Percentiles rank a stretch among this genome's conserved stretches.
phyloP scores from a whole-genome alignment of 1,140 invertebrate species.

The Chymomyza costata region DNA sequence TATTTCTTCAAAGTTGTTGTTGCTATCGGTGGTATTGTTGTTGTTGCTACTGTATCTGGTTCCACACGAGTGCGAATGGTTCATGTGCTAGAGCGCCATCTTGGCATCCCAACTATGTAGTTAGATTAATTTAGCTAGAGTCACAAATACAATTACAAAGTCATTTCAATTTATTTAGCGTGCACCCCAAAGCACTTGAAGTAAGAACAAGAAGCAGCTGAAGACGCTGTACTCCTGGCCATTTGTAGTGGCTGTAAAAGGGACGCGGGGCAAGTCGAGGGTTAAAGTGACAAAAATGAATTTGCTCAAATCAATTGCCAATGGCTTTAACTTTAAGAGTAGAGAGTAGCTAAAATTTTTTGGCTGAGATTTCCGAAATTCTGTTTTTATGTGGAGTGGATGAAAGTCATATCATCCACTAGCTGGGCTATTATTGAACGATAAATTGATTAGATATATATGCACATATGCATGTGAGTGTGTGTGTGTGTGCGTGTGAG shows the following conservation, averaged over 20 bases:
- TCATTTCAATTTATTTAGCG: conserved; percentile 72
- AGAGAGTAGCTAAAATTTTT: neutral
- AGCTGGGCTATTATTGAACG: conserved; percentile 64
- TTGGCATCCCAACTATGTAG: conserved; percentile 66
- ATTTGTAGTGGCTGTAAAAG: neutral
- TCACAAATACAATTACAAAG: conserved; percentile 68
- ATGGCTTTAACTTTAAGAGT: neutral
- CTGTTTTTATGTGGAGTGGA: conserved; percentile 2
- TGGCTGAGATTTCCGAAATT: conserved; percentile 32
- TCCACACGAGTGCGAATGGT: too few relatives aligned
- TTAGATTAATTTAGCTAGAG: conserved; percentile 68
- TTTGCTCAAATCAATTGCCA: neutral
- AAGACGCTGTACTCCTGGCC: conserved; percentile 11
- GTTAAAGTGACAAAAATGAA: conserved; percentile 16
- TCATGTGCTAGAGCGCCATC: neutral
- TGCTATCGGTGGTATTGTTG: conserved; percentile 31
- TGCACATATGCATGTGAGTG: conserved; percentile 26
- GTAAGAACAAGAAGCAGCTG: conserved; percentile 13
- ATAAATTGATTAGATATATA: conserved; percentile 73
- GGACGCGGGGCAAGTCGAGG: neutral
- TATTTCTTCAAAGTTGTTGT: conserved; percentile 12
- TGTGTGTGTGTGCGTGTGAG: conserved; percentile 16
- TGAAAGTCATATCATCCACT: conserved; percentile 29
- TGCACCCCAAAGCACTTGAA: conserved; percentile 27
- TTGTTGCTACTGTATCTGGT: neutral